Evolutionary conservation across 2,888 invertebrate species (phyloP).

Genomic region (Sinodicranocentrus sp.): DNA sequence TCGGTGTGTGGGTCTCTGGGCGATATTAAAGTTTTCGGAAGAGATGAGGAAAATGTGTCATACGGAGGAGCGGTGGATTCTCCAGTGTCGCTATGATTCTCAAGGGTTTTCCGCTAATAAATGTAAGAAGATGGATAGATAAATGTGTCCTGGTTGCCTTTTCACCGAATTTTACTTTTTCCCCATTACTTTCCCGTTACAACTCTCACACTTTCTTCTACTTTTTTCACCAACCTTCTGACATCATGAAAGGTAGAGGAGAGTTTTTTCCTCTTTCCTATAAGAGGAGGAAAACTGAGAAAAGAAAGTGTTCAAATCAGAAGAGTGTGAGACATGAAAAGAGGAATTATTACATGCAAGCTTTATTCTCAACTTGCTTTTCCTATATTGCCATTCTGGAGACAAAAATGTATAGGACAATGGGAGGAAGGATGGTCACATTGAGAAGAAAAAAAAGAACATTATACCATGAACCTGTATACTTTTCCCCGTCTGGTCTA

Average conservation of each 20-base stretch:
- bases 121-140: constrained; percentile 62
- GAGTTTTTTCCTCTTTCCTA: constrained; percentile 26
- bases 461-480: constrained; percentile 2
- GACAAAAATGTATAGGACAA: constrained; percentile 44
- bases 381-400: constrained; percentile 46
- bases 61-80: constrained; percentile 19
- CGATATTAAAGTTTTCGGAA: neutral
- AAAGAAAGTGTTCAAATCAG: constrained; percentile 37
- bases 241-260: constrained; percentile 13
- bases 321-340: constrained; percentile 2
- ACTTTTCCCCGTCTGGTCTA: neutral
- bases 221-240: neutral
- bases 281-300: constrained; percentile 6
- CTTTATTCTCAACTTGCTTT: constrained; percentile 18
- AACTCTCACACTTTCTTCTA: constrained; percentile 44
- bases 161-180: constrained; percentile 50
- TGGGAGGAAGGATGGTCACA: constrained; percentile 39
- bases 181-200: constrained; percentile 3
- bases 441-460: constrained; percentile 13
- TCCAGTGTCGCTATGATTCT: constrained; percentile 43
- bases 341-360: constrained; percentile 37
- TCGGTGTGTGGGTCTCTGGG: constrained; percentile 10
- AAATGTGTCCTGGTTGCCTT: constrained; percentile 63
- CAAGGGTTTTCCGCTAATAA: constrained; percentile 55
- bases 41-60: constrained; percentile 49